phyloP scores from a whole-genome alignment of 2,113 vertebrate species.

The Corythornis vintsioides region DNA sequence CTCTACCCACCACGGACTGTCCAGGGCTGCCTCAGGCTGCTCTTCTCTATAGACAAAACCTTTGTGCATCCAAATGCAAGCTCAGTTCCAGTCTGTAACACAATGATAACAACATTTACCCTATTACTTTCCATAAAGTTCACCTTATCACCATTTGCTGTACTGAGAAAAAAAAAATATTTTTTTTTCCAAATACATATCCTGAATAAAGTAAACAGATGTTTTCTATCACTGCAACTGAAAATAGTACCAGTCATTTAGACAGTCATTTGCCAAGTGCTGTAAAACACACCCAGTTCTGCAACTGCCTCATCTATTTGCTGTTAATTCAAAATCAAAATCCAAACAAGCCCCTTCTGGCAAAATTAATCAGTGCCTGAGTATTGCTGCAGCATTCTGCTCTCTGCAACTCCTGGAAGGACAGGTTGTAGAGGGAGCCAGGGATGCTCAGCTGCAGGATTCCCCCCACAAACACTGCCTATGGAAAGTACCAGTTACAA shows the following conservation, averaged over 20 bases:
- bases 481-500: neutral
- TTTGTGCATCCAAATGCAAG: neutral
- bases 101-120: neutral
- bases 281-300: neutral
- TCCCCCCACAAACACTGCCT: neutral
- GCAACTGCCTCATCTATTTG: constrained; percentile 9
- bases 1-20: neutral
- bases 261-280: neutral
- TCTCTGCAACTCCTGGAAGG: neutral
- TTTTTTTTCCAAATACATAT: neutral
- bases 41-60: neutral
- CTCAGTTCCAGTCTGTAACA: neutral
- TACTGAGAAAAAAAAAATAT: neutral
- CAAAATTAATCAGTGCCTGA: neutral
- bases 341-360: neutral
- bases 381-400: neutral
- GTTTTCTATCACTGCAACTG: neutral
- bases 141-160: neutral
- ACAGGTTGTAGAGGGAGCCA: neutral
- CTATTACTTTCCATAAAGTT: neutral
- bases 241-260: neutral
- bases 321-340: neutral
- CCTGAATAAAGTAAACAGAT: constrained; percentile 5
- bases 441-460: neutral
- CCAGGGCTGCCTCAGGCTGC: neutral